Evolutionary conservation across 2,113 vertebrate genomes (phyloP), one percentile per base, ranked within the genome.

Genomic region (Tamias sibiricus): DNA sequence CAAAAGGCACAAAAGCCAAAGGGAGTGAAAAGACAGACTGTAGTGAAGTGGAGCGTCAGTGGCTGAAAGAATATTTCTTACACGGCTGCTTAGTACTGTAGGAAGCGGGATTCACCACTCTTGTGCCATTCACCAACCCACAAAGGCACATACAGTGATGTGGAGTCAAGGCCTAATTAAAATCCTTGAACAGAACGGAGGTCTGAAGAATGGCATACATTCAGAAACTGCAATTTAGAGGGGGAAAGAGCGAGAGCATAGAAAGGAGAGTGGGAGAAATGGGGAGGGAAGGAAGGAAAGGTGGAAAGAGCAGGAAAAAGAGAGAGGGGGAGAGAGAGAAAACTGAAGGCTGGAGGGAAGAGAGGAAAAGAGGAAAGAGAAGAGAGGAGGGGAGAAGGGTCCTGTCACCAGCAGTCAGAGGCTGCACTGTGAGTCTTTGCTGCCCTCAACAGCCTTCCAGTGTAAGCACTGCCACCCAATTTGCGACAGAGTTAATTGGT

Each of bases 401-500:
- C 98, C 98, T 97, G 98, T 98, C 98, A 98, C 98, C 42, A 44
- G 98, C 98, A 95, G 79, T 92, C 98, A 96, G 95, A 98, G 88
- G 94, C 98, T 97, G 94, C 98, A 97, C 95, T 35, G 98, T 80
- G 98, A 98, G 98, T 96, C 98, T 99, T 97, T 99, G 98, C 99
- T 99, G 99, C 99, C 99, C 98, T 99, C 99, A 99, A 98, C 99
- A 99, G 99, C 99, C 98, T 99, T 98, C 98, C 97, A 82, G 98
- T 97, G 99, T 99, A 99, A 99, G 99, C 99, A 98, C 98, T 96
- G 99, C 99, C 99, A 98, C 99, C 99, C 99, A 99, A 99, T 99
- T 99, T 99, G 99, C 98, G 98, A 97, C 97, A 98, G 99, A 99
- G 99, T 99, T 99, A 99, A 99, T 99, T 99, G 99, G 99, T 98